phyloP scores from a whole-genome alignment of 2,888 invertebrate genomes.

The Morpho achilles region DNA sequence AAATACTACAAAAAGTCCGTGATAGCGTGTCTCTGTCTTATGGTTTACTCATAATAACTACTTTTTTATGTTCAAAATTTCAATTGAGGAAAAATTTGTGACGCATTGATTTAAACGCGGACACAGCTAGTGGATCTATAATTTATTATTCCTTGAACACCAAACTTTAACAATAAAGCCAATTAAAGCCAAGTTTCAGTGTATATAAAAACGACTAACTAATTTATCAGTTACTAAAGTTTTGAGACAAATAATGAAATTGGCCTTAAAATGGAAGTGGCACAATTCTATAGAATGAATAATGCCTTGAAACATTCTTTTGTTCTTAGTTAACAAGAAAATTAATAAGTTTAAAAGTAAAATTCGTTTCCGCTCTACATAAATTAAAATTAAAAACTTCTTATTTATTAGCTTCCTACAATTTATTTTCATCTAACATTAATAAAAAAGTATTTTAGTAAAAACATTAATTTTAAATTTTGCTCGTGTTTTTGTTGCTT shows the following conservation, averaged over 20 bases:
- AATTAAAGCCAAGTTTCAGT: too few species aligned
- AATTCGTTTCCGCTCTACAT: conserved; percentile 2
- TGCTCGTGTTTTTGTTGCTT: too few species aligned
- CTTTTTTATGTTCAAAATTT: too few species aligned
- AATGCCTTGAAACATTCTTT: conserved; percentile 3
- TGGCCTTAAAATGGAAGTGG: conserved; percentile 5
- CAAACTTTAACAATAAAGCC: too few species aligned
- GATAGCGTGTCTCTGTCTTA: too few species aligned
- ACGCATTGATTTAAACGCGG: too few species aligned
- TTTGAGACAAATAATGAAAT: conserved; percentile 1
- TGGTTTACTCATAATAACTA: too few species aligned
- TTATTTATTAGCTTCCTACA: conserved; percentile 1
- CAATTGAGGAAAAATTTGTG: too few species aligned
- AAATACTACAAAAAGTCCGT: too few species aligned
- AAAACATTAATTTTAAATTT: conserved; percentile 3
- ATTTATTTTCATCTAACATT: conserved; percentile 9
- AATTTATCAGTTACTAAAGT: conserved; percentile 1
- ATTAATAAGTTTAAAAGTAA: conserved; percentile 9
- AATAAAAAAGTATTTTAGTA: conserved; percentile 2
- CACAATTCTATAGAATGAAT: conserved; percentile 7
- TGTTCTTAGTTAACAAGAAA: conserved; percentile 6
- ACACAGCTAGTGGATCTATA: too few species aligned
- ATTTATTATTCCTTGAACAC: too few species aligned
- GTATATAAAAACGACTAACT: background rate
- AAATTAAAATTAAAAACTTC: conserved; percentile 7